A percentile compares a stretch with the other conserved stretches of the same genome.
phyloP scores from a whole-genome alignment of 2,113 vertebrate species.

The Todiramphus chloris region DNA sequence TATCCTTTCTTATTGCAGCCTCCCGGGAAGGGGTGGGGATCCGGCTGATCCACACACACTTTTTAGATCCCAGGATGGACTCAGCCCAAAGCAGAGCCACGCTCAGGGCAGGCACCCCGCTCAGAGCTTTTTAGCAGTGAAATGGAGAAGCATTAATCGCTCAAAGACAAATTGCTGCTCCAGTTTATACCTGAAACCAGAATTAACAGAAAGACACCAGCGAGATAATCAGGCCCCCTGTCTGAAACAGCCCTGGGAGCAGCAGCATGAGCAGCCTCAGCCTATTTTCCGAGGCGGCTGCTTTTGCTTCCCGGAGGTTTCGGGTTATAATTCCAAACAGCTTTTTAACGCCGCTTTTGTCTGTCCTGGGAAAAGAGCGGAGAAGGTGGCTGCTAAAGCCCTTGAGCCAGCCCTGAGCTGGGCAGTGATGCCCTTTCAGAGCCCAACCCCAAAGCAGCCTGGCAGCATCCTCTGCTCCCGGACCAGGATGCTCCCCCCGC shows the following conservation, averaged over 20 bases:
- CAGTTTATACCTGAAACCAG: not conserved
- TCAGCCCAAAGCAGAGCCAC: not conserved
- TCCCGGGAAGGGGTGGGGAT: not conserved
- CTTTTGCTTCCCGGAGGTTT: not conserved
- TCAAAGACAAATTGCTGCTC: not conserved
- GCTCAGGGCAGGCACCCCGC: not conserved
- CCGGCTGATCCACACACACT: not conserved
- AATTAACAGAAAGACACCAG: not conserved
- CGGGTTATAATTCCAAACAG: not conserved
- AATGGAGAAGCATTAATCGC: not conserved
- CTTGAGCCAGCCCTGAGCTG: not conserved
- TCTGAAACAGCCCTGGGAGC: not conserved
- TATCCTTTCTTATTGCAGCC: not conserved
- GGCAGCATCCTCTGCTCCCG: not conserved
- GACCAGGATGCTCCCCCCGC: accelerated
- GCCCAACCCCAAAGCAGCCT: not conserved
- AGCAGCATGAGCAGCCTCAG: not conserved
- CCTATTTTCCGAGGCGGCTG: not conserved
- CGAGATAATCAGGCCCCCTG: accelerated
- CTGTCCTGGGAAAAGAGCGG: not conserved
- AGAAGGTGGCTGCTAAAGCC: not conserved
- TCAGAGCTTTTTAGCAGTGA: not conserved
- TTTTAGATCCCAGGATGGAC: not conserved
- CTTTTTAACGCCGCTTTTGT: not conserved
- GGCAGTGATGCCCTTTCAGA: not conserved